A percentile compares a stretch with the other conserved stretches of the same genome.
Conservation (phyloP, 2,888 invertebrate species). For the Scaptomyza tumidula region DNA sequence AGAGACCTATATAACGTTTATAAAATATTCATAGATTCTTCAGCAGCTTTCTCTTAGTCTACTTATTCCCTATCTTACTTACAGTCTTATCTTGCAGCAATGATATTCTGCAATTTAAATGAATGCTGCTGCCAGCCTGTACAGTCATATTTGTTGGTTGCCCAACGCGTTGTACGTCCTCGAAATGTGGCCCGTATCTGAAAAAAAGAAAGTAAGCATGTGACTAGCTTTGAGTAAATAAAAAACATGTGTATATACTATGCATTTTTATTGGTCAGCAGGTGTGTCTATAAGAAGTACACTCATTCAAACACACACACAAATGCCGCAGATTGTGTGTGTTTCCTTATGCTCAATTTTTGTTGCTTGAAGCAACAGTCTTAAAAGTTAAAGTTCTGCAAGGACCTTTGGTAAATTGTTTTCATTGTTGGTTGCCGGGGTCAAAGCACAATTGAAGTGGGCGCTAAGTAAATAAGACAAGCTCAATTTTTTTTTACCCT, state of each 20-base stretch:
- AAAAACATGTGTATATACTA: slow-evolving; percentile 5
- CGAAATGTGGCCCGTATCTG: slow-evolving; percentile 90
- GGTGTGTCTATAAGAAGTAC: slow-evolving; percentile 36
- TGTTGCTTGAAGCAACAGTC: slow-evolving; percentile 37
- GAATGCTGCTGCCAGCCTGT: slow-evolving; percentile 89
- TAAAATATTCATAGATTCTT: slow-evolving; percentile 2
- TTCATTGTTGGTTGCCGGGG: slow-evolving; percentile 13
- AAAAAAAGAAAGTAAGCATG: slow-evolving; percentile 8
- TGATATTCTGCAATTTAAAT: slow-evolving; percentile 90
- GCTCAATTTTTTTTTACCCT: background rate
- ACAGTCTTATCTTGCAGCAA: slow-evolving; percentile 91
- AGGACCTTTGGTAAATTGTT: slow-evolving; percentile 30
- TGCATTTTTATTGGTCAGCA: slow-evolving; percentile 50
- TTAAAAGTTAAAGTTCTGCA: slow-evolving; percentile 35
- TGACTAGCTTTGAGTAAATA: slow-evolving; percentile 8
- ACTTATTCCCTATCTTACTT: slow-evolving; percentile 79
- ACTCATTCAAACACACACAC: slow-evolving; percentile 9
- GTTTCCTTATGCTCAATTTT: slow-evolving; percentile 49
- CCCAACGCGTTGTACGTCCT: slow-evolving; percentile 85
- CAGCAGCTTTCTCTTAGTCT: background rate
- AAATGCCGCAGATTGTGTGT: slow-evolving; percentile 22
- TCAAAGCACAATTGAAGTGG: slow-evolving; percentile 11
- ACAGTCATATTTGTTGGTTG: slow-evolving; percentile 90
- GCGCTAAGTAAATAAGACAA: background rate
- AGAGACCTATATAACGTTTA: slow-evolving; percentile 86